Conservation (phyloP, 2,888 invertebrate species). For the Taphrorychus bicolor region DNA sequence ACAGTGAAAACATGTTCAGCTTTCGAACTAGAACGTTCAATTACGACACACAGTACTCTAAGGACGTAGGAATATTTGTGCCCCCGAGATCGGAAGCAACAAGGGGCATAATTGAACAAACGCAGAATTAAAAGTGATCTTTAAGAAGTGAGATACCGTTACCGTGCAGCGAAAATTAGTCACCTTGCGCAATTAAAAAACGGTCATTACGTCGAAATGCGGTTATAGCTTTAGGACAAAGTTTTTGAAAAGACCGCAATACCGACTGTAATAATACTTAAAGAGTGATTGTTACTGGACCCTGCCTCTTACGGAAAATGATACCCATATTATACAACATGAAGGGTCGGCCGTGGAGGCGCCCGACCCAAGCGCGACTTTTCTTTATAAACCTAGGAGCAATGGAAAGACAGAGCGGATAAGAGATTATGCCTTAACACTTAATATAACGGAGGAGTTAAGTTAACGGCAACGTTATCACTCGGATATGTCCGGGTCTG, state of each 20-base stretch:
- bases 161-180: too few species aligned
- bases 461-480: slow-evolving; percentile 48
- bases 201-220: too few species aligned
- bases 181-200: too few species aligned
- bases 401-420: slow-evolving; percentile 57
- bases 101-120: too few species aligned
- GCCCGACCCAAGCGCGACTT: slow-evolving; percentile 15
- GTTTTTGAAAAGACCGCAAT: slow-evolving; percentile 23
- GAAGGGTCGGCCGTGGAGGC: background rate
- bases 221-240: too few species aligned
- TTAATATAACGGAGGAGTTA: slow-evolving; percentile 18
- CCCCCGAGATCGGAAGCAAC: too few species aligned
- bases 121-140: too few species aligned
- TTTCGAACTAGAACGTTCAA: too few species aligned
- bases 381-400: slow-evolving; percentile 44
- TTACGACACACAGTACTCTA: too few species aligned
- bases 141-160: too few species aligned
- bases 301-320: slow-evolving; percentile 52
- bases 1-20: too few species aligned
- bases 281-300: slow-evolving; percentile 55
- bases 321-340: slow-evolving; percentile 40
- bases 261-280: slow-evolving; percentile 7
- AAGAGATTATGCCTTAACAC: slow-evolving; percentile 51
- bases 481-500: slow-evolving; percentile 68
- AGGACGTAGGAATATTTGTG: too few species aligned